Evolutionary conservation across 2,113 vertebrate species (phyloP), one percentile per base, ranked within the genome.

Genomic region (Dasyprocta punctata): DNA sequence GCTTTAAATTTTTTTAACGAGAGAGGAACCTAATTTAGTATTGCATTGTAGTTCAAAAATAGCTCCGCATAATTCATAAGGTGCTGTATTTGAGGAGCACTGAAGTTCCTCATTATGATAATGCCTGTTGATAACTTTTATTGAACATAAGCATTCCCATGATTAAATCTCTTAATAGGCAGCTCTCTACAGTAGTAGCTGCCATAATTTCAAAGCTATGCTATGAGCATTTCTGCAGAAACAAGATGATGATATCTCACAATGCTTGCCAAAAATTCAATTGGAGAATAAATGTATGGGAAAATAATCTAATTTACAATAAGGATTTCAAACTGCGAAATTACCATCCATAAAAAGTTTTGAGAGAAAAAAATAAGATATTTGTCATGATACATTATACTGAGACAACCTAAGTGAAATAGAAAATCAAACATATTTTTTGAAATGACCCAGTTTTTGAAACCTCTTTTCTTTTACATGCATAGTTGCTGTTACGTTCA

Each of bases 141-240:
- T 95, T 94, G 92, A 96, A 88, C 95, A 89, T 91, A 96, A 97
- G 86, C 17, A 41, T 84, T 67, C 85, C 91, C 88, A 86, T 94
- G 85, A 97, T 97, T 98, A 97, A 97, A 96, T 96, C 90, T 91
- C 97, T 97, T 98, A 96, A 94, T 94, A 97, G 73, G 94, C 90
- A 94, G 47, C 69, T 90, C 60, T 96, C 67, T 83, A 90, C 71
- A 47, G 44, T 86, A 41, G 58, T 13, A 24, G 85, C 81, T 95
- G 82, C 41, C 54, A 5, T 95, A 82, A 49, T 95, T 98, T 95
- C 44, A 47, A 94, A 95, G 85, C 63, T 82, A 26, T 73, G 65
- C 36, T 82, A 26, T 41, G 83, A 24, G 69, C 54, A 89, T 94
- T 95, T 95, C 78, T 13, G 5, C n/a, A 22, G 26, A 96, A 88